Percentiles rank a stretch among this genome's conserved stretches.
Evolutionary conservation across 2,113 vertebrate species (phyloP).

Genomic region (Triplophysa dalaica): DNA sequence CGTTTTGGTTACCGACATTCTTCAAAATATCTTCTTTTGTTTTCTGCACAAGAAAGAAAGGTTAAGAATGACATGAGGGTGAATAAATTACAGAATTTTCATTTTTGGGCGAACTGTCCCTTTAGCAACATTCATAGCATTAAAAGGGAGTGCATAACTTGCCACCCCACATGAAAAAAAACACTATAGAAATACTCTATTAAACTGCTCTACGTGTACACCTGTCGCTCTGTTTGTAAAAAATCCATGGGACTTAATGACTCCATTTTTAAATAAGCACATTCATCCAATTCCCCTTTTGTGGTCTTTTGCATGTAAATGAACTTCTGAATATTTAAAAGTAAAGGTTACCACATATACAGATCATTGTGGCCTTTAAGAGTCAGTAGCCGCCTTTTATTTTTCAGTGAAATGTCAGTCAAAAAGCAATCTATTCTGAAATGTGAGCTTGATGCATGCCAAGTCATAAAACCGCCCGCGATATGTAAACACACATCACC

Average conservation of each 20-base stretch:
- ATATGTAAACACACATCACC: constrained; percentile 30
- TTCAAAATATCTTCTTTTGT: no score
- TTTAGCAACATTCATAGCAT: no score
- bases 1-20: no score
- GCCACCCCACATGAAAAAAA: no score
- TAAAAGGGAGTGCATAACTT: no score
- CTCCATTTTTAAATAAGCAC: constrained; percentile 18
- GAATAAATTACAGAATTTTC: no score
- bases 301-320: constrained; percentile 43
- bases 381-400: constrained; percentile 32
- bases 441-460: constrained; percentile 20
- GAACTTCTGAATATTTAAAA: constrained; percentile 42
- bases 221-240: constrained; percentile 11
- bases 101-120: no score
- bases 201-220: not conserved
- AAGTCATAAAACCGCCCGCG: constrained; percentile 1
- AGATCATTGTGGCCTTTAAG: constrained; percentile 50
- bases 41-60: no score
- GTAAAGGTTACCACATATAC: constrained; percentile 48
- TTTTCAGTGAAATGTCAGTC: constrained; percentile 49
- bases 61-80: no score
- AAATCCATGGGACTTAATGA: constrained; percentile 8
- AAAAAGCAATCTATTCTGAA: constrained; percentile 6
- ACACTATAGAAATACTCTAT: no score
- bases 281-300: constrained; percentile 8